Evolutionary conservation across 2,797 vertebrate species (phyloP).

Genomic region (Smutsia temminckii): DNA sequence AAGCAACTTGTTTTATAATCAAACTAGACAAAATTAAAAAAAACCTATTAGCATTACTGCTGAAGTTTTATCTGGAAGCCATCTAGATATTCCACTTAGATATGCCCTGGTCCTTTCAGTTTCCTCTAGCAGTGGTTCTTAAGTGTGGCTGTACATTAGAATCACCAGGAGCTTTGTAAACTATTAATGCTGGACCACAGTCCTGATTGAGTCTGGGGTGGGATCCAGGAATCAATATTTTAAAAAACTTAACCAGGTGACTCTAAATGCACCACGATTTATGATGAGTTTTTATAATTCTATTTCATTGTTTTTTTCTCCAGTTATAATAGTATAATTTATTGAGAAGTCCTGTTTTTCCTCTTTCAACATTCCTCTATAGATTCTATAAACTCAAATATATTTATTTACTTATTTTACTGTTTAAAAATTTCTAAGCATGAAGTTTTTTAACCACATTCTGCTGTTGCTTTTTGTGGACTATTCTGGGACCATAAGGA

Average conservation of each 20-base stretch:
- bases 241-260: background rate
- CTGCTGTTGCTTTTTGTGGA: background rate
- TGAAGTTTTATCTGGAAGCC: background rate
- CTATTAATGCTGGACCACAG: background rate
- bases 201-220: background rate
- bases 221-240: background rate
- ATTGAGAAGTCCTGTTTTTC: background rate
- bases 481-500: background rate
- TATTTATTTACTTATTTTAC: background rate
- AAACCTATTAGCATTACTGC: background rate
- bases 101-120: background rate
- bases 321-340: background rate
- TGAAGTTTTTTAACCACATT: background rate
- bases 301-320: background rate
- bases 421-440: background rate
- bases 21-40: background rate
- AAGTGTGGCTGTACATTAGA: background rate
- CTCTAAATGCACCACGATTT: background rate
- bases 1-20: background rate
- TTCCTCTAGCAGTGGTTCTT: background rate
- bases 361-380: background rate
- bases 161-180: background rate
- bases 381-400: background rate
- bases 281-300: constrained; percentile 1
- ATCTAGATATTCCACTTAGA: background rate